Conservation (phyloP, 2,888 invertebrate species). For the Xylota segnis region DNA sequence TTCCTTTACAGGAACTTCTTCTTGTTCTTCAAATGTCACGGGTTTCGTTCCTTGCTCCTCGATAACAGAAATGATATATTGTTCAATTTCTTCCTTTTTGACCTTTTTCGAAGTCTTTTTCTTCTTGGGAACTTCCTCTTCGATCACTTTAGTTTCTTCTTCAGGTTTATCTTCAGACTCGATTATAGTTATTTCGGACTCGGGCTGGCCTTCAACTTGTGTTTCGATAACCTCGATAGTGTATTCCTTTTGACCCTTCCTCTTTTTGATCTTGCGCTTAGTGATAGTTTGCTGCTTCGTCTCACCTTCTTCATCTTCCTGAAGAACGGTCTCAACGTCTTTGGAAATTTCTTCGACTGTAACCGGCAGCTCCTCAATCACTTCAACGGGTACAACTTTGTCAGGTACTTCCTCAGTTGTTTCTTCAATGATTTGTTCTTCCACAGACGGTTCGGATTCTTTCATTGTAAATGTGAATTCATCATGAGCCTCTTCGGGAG, state of each 20-base stretch:
- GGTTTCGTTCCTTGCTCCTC: constrained; percentile 80
- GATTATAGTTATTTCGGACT: constrained; percentile 82
- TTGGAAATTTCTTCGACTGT: constrained; percentile 75
- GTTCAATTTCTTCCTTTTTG: constrained; percentile 79
- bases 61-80: constrained; percentile 81
- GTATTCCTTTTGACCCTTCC: constrained; percentile 84
- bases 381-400: constrained; percentile 40
- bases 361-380: constrained; percentile 66
- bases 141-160: constrained; percentile 76
- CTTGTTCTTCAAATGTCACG: constrained; percentile 75
- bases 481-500: constrained; percentile 78
- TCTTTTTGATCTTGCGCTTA: constrained; percentile 81
- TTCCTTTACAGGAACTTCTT: constrained; percentile 66
- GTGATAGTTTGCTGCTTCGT: constrained; percentile 82
- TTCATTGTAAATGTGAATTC: constrained; percentile 79
- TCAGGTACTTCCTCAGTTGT: constrained; percentile 69
- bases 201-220: constrained; percentile 83
- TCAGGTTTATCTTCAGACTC: constrained; percentile 76
- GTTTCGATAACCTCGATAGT: constrained; percentile 85
- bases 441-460: constrained; percentile 78
- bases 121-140: constrained; percentile 75
- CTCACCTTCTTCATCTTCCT: constrained; percentile 80
- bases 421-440: constrained; percentile 76
- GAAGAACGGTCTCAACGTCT: constrained; percentile 68
- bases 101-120: constrained; percentile 79